Percentiles rank a stretch among this genome's conserved stretches.
Evolutionary conservation across 2,888 invertebrate genomes (phyloP).

Genomic region (Empis stercorea): DNA sequence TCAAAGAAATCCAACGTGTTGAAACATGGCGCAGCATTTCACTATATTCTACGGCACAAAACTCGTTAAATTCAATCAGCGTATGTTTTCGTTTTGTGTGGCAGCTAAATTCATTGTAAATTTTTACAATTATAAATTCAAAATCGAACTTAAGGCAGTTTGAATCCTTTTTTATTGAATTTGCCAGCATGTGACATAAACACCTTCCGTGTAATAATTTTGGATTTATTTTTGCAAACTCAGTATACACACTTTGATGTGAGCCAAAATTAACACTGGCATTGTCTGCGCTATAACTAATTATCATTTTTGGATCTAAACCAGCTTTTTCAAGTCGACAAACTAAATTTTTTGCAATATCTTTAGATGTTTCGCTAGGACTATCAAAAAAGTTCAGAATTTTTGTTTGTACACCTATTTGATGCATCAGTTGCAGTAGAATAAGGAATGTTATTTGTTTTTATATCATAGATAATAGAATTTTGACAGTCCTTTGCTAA

Average conservation of each 20-base stretch:
- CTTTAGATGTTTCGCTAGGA: not conserved
- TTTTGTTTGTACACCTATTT: not conserved
- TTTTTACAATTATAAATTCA: not conserved
- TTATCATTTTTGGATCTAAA: not conserved
- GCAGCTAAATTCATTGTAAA: conserved; percentile 1
- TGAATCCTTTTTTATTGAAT: not conserved
- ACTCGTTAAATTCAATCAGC: conserved; percentile 1
- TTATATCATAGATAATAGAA: not conserved
- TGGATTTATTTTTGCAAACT: not conserved
- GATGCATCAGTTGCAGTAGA: not conserved
- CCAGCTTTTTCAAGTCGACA: not conserved
- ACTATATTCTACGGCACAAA: not conserved
- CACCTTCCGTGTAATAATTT: not conserved
- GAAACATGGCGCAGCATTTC: conserved; percentile 3
- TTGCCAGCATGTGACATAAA: not conserved
- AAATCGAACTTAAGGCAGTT: conserved; percentile 1
- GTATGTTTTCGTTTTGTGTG: not conserved
- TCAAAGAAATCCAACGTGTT: conserved; percentile 1
- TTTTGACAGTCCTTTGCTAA: not conserved
- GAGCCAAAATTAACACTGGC: conserved; percentile 1
- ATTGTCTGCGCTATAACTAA: not conserved
- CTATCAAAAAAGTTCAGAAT: not conserved
- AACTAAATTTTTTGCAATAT: conserved; percentile 1
- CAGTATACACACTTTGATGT: not conserved
- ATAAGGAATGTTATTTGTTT: not conserved